Conservation (phyloP, 2,888 invertebrate species). For the Patella caerulea region DNA sequence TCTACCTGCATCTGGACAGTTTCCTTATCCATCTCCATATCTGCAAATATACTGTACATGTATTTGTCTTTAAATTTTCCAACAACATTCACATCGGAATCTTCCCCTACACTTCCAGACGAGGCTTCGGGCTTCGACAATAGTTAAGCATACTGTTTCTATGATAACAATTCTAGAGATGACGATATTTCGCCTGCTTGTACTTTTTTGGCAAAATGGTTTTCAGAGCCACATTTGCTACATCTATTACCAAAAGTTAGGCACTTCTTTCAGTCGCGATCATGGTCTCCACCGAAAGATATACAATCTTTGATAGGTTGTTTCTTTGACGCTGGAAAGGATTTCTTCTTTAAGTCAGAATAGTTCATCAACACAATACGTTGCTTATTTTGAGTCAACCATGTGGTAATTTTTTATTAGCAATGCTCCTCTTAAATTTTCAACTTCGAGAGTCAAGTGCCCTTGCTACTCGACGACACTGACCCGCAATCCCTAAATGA, state of each 20-base stretch:
- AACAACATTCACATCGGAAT: neutral
- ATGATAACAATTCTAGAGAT: neutral
- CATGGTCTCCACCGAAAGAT: neutral
- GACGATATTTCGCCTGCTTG: neutral
- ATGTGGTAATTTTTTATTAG: too few relatives aligned
- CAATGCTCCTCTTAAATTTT: too few relatives aligned
- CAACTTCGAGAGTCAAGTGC: too few relatives aligned
- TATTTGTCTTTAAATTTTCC: neutral
- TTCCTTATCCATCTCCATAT: neutral
- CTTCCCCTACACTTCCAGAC: neutral
- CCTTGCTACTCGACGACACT: too few relatives aligned
- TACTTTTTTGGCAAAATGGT: slow-evolving; percentile 26
- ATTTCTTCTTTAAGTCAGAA: too few relatives aligned
- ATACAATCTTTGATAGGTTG: neutral
- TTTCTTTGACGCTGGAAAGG: too few relatives aligned
- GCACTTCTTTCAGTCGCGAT: slow-evolving; percentile 30
- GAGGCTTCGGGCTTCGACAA: neutral
- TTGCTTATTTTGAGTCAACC: too few relatives aligned
- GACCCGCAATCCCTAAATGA: too few relatives aligned
- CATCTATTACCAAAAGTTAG: slow-evolving; percentile 40
- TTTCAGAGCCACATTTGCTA: slow-evolving; percentile 32
- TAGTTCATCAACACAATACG: too few relatives aligned
- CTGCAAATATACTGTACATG: neutral
- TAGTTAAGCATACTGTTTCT: neutral
- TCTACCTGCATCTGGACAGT: neutral